A percentile compares a stretch with the other conserved stretches of the same genome.
These are phyloP conservation scores for Corythoichthys intestinalis DNA, from an alignment of 2,113 vertebrate species.

Conservation along the genomic window DNA sequence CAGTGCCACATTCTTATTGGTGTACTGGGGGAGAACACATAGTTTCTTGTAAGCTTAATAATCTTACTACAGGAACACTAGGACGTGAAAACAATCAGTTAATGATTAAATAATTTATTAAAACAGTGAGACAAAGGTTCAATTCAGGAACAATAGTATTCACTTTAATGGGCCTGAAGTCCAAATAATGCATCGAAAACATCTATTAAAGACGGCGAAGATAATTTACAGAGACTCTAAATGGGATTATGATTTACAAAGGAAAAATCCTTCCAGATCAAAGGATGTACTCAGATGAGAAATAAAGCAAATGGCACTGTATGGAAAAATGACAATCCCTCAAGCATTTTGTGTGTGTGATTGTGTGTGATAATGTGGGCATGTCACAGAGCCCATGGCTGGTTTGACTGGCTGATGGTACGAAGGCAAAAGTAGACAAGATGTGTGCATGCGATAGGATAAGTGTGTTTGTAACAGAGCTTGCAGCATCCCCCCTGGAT, in stretches of 20 bases:
- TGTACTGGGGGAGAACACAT: conserved; percentile 76
- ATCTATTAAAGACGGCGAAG: background rate
- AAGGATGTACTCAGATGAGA: conserved; percentile 16
- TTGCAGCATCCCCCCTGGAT: conserved; percentile 72
- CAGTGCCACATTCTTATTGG: conserved; percentile 94
- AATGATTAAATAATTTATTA: background rate
- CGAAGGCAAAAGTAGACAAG: conserved; percentile 47
- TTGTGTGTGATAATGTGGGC: conserved; percentile 16
- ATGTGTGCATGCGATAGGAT: conserved; percentile 29
- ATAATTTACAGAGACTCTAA: conserved; percentile 7
- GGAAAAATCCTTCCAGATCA: conserved; percentile 20
- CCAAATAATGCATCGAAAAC: background rate
- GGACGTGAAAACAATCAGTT: too few species aligned
- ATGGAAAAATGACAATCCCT: conserved; percentile 63
- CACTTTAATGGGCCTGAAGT: background rate
- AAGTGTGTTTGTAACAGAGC: conserved; percentile 36
- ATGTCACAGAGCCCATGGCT: conserved; percentile 34
- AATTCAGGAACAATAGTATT: background rate
- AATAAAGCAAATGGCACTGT: conserved; percentile 32
- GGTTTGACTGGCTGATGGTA: conserved; percentile 45
- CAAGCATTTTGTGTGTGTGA: conserved; percentile 33
- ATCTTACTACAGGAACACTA: background rate
- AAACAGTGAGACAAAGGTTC: background rate
- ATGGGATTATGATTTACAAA: conserved; percentile 7
- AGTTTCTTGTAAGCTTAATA: background rate